Evolutionary conservation across 2,797 vertebrate species (phyloP), one percentile per base, ranked within the genome.

Genomic region (Phoxinus dragarum): DNA sequence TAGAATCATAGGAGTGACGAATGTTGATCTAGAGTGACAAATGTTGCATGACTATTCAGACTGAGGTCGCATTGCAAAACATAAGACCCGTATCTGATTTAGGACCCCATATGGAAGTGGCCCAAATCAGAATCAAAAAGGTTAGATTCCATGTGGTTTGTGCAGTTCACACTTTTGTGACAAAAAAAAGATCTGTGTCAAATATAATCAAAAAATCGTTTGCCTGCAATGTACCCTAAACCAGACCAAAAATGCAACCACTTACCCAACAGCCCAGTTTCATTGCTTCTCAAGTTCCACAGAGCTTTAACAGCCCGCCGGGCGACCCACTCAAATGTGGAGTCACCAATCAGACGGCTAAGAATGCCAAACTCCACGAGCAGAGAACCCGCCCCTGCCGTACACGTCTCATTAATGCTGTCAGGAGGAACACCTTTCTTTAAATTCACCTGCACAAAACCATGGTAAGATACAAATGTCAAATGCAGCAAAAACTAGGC

Each of bases 321-420:
- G 75, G 98, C 98, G 42, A 99, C 98, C 97, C 97, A 99, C 14
- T 99, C 98, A 54, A 99, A 99, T 0, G 98, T 99, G 52, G 97
- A 98, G 88, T 99, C 98, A 0, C 98, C 98, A 0, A 99, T 96
- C 87, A 99, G 93, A 38, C 97, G 96, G 91, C 98, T 99, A 73
- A 99, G 94, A 90, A 99, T 98, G 8, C 98, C 98, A 89, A 99
- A 99, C 89, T 99, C 98, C 92, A 99, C 97, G 89, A 99, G 94
- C 78, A 99, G 91, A 47, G 98, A 99, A 0, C 98, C 98, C 0
- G 98, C 98, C 12, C 98, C 98, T 0, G 98, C 97, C 0, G 98
- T 99, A 77, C 98, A 99, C 0, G 98, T 99, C 91, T 99, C 98
- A 0, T 99, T 99, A 87, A 97, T 94, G 93, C 97, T 97, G 88